A percentile compares a stretch with the other conserved stretches of the same genome.
Conservation (phyloP, 2,888 invertebrate species). For the Mythimna albipuncta region DNA sequence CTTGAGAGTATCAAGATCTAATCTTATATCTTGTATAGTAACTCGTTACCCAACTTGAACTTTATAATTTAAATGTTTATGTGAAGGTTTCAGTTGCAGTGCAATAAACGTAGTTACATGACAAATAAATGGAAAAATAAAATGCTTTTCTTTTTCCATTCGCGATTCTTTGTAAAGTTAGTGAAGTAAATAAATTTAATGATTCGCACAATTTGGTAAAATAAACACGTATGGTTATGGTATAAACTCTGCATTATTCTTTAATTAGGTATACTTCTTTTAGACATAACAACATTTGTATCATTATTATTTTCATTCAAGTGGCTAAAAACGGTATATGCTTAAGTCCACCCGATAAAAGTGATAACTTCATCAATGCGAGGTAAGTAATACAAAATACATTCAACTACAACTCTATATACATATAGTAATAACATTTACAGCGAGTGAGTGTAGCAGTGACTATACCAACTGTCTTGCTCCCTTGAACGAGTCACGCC, state of each 20-base stretch:
- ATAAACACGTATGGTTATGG: background rate
- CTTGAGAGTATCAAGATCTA: slow-evolving; percentile 1
- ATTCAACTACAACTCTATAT: no score
- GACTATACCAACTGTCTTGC: no score
- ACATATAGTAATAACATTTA: no score
- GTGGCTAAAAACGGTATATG: no score
- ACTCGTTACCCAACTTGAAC: background rate
- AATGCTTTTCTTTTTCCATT: background rate
- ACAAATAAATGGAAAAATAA: background rate
- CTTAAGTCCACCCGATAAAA: no score
- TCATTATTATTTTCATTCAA: no score
- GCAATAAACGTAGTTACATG: background rate
- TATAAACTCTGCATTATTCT: background rate
- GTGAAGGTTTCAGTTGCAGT: background rate
- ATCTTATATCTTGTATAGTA: background rate
- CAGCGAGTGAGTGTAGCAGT: no score
- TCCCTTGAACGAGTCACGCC: no score
- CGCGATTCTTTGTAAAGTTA: background rate
- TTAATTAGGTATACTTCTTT: background rate
- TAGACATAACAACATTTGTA: no score
- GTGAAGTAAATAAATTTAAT: background rate
- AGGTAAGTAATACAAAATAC: no score
- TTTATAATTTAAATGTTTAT: background rate
- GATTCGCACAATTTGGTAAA: background rate
- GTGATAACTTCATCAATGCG: no score